These are phyloP conservation scores for Ypsolopha scabrella DNA, from an alignment of 2,888 invertebrate genomes.

Conservation along the genomic window DNA sequence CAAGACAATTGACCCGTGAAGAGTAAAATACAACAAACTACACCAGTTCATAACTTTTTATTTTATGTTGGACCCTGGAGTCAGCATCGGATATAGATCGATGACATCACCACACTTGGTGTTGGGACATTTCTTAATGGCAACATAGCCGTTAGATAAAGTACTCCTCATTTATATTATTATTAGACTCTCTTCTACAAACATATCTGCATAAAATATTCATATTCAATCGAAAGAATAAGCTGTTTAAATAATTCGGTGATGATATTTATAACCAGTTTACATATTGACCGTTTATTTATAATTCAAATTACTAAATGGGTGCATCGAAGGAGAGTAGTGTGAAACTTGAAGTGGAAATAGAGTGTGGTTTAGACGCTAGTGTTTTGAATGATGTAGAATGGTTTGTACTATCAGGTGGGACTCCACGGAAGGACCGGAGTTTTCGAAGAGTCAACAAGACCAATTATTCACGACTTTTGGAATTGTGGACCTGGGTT, in stretches of 20 bases:
- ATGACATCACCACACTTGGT: slow-evolving; percentile 29
- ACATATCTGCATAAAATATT: too few relatives aligned
- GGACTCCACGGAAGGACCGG: slow-evolving; percentile 42
- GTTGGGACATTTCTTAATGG: too few relatives aligned
- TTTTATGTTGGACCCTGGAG: slow-evolving; percentile 13
- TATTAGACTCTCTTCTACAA: too few relatives aligned
- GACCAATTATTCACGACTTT: slow-evolving; percentile 39
- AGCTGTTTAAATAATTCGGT: too few relatives aligned
- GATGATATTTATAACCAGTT: too few relatives aligned
- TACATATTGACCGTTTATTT: too few relatives aligned
- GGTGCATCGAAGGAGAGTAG: slow-evolving; percentile 15
- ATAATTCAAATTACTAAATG: neutral
- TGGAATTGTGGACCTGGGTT: slow-evolving; percentile 56
- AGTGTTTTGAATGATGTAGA: slow-evolving; percentile 39
- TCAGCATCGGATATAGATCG: slow-evolving; percentile 23
- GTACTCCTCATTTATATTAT: too few relatives aligned
- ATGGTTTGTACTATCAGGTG: slow-evolving; percentile 55
- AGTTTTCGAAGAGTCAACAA: slow-evolving; percentile 30
- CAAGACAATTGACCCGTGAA: slow-evolving; percentile 1
- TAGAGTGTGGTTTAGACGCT: slow-evolving; percentile 40
- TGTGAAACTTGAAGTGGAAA: slow-evolving; percentile 42
- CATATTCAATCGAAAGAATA: too few relatives aligned
- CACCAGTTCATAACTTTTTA: slow-evolving; percentile 20
- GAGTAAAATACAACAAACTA: neutral
- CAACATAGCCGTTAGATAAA: too few relatives aligned